phyloP scores from a whole-genome alignment of 1,140 invertebrate species.

The Drosophila kikkawai region DNA sequence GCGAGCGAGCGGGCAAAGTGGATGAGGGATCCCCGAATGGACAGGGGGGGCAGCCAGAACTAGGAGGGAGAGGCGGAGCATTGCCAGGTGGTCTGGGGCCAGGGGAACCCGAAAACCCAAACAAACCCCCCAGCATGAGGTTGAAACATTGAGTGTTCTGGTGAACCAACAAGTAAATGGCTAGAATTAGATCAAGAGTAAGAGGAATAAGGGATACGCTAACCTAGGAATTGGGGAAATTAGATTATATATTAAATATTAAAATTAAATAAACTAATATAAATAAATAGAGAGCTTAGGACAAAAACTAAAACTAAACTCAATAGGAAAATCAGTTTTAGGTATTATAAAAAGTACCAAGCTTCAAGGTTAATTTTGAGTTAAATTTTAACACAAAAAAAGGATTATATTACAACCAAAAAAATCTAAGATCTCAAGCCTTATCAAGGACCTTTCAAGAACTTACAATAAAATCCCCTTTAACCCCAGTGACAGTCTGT shows the following conservation, averaged over 20 bases:
- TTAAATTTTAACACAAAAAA: background rate
- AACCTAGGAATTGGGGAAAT: background rate
- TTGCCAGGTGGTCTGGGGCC: constrained; percentile 29
- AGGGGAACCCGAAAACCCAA: constrained; percentile 38
- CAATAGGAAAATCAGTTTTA: background rate
- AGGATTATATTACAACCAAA: background rate
- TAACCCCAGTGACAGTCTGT: too few relatives aligned
- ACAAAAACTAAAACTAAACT: too few relatives aligned
- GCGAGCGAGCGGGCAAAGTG: background rate
- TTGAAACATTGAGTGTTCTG: constrained; percentile 65
- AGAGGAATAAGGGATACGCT: constrained; percentile 13
- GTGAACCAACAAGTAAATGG: constrained; percentile 61
- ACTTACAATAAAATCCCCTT: too few relatives aligned
- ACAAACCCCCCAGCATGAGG: constrained; percentile 51
- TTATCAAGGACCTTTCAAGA: background rate
- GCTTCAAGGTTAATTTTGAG: background rate
- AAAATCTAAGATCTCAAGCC: background rate
- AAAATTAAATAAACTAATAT: background rate
- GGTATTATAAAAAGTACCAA: too few relatives aligned
- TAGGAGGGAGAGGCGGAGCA: background rate
- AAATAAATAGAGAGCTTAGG: too few relatives aligned
- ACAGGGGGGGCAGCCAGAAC: background rate
- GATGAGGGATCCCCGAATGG: constrained; percentile 5
- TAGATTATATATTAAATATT: background rate
- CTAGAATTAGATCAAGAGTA: constrained; percentile 1